These are phyloP conservation scores for Leontopithecus rosalia DNA, from an alignment of 2,797 vertebrate species.

Conservation along the genomic window DNA sequence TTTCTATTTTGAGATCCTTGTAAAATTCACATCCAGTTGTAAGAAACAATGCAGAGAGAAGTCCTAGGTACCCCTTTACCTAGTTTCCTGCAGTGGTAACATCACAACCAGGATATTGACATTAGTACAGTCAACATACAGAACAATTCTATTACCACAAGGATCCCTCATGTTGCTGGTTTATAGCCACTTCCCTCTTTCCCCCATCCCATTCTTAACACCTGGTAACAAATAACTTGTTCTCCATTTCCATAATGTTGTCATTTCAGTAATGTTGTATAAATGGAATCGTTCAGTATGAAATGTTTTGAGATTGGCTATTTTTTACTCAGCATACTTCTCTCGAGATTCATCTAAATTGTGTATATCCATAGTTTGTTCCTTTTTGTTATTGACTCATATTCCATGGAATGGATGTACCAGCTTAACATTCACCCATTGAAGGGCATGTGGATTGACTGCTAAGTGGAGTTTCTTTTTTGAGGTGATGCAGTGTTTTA, in stretches of 20 bases:
- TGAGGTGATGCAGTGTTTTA: not conserved
- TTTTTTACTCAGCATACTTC: not conserved
- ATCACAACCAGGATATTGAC: not conserved
- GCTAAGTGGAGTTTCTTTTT: not conserved
- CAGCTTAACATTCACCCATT: not conserved
- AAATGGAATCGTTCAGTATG: not conserved
- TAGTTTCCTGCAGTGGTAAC: not conserved
- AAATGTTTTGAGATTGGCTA: not conserved
- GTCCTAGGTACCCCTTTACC: not conserved
- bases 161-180: not conserved
- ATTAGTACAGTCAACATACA: not conserved
- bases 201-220: not conserved
- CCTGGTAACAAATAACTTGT: not conserved
- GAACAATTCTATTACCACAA: not conserved
- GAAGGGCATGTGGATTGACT: not conserved
- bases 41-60: not conserved
- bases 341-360: not conserved
- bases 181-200: not conserved
- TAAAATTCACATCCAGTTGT: not conserved
- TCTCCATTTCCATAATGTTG: not conserved
- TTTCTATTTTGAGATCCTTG: not conserved
- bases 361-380: not conserved
- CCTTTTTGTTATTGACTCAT: not conserved
- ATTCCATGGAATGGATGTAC: not conserved
- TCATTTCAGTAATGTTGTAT: not conserved